phyloP scores from a whole-genome alignment of 2,888 invertebrate genomes.

The Xanthostigma xanthostigma region DNA sequence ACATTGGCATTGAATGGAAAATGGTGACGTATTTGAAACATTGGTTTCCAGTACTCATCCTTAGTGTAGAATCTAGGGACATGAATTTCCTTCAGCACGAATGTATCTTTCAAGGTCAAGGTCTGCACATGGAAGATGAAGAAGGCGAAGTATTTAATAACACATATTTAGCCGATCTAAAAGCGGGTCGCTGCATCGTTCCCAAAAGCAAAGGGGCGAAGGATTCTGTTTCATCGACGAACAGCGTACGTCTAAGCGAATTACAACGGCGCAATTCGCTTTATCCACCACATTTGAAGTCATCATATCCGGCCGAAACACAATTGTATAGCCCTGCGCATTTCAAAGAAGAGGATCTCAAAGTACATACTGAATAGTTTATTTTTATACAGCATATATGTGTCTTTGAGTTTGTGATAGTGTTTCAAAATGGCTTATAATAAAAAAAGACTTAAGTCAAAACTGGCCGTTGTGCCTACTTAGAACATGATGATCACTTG shows the following conservation, averaged over 20 bases:
- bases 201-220: conserved; percentile 17
- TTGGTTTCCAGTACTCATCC: too few relatives aligned
- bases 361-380: conserved; percentile 31
- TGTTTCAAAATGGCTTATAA: too few relatives aligned
- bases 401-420: too few relatives aligned
- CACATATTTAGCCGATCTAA: conserved; percentile 54
- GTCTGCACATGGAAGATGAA: conserved; percentile 67
- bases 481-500: too few relatives aligned
- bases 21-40: too few relatives aligned
- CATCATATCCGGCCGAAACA: conserved; percentile 70
- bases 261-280: conserved; percentile 67
- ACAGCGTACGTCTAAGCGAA: conserved; percentile 40
- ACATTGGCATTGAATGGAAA: too few relatives aligned
- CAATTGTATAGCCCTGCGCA: conserved; percentile 41
- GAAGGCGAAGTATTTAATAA: conserved; percentile 75
- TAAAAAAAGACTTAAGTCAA: too few relatives aligned
- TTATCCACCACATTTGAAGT: conserved; percentile 71
- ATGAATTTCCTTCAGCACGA: too few relatives aligned
- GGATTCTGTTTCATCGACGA: conserved; percentile 20
- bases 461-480: too few relatives aligned
- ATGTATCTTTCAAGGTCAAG: conserved; percentile 18
- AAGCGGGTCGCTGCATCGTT: conserved; percentile 37
- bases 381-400: too few relatives aligned
- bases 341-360: conserved; percentile 49
- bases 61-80: too few relatives aligned